Evolutionary conservation across 2,888 invertebrate species (phyloP).

Genomic region (Harpalus rufipes): DNA sequence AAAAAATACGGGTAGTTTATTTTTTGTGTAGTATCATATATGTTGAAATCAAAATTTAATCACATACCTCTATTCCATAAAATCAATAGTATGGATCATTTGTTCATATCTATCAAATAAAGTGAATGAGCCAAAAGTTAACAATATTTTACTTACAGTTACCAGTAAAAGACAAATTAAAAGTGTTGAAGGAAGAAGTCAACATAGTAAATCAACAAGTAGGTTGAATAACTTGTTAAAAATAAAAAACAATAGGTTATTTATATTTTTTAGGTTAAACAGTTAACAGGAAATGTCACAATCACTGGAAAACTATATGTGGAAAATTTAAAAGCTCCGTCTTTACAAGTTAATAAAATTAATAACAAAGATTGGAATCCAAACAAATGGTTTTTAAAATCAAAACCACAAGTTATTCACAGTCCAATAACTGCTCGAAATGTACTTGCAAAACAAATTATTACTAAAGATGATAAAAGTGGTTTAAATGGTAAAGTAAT

Average conservation of each 20-base stretch:
- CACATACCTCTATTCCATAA: background rate
- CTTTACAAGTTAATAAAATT: slow-evolving; percentile 31
- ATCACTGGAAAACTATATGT: slow-evolving; percentile 35
- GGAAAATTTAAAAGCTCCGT: slow-evolving; percentile 20
- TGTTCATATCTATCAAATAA: no score
- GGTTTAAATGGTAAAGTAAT: slow-evolving; percentile 33
- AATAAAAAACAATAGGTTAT: slow-evolving; percentile 7
- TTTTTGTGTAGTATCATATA: no score
- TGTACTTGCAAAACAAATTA: slow-evolving; percentile 30
- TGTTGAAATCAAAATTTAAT: no score
- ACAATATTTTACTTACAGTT: slow-evolving; percentile 24
- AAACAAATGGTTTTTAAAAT: slow-evolving; percentile 39
- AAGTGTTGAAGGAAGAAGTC: slow-evolving; percentile 12
- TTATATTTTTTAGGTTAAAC: slow-evolving; percentile 43
- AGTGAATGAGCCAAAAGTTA: background rate
- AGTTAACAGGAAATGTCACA: slow-evolving; percentile 11
- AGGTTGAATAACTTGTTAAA: background rate
- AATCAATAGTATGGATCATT: no score
- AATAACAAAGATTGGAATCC: slow-evolving; percentile 49
- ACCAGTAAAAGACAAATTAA: slow-evolving; percentile 44
- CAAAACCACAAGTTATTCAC: slow-evolving; percentile 36
- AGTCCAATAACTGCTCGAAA: slow-evolving; percentile 21
- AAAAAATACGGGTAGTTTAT: no score
- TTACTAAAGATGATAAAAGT: background rate
- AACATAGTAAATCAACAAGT: slow-evolving; percentile 16